These are phyloP conservation scores for Montipora cactus DNA, from an alignment of 64 coral and sea anemone species.

Conservation along the genomic window DNA sequence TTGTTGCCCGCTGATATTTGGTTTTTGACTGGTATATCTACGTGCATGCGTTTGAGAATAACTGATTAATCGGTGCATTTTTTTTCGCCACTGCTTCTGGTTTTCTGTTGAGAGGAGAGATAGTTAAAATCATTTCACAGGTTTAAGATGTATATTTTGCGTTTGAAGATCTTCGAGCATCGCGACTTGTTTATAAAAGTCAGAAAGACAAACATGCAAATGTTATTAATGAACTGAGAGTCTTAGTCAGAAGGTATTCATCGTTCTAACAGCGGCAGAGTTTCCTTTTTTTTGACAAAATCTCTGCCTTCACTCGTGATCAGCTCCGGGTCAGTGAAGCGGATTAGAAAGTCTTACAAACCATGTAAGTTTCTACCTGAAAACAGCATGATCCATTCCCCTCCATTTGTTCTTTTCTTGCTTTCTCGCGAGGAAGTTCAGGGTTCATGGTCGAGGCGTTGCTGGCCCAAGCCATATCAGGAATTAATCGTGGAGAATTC, in stretches of 20 bases:
- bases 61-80: too few species aligned
- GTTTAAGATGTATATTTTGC: too few species aligned
- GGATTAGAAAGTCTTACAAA: not conserved
- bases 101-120: too few species aligned
- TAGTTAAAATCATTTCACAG: too few species aligned
- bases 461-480: not conserved
- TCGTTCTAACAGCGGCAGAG: not conserved
- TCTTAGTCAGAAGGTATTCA: not conserved
- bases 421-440: not conserved
- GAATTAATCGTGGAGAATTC: not conserved
- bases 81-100: too few species aligned
- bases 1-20: not conserved
- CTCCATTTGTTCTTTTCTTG: not conserved
- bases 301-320: not conserved
- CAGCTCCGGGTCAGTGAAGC: not conserved
- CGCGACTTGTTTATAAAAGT: conserved; percentile 22
- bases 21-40: not conserved
- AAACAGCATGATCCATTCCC: not conserved
- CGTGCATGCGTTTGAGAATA: not conserved
- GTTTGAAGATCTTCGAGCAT: too few species aligned
- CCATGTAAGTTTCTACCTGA: not conserved
- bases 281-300: not conserved
- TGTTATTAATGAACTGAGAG: not conserved
- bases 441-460: not conserved
- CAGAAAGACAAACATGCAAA: not conserved